A percentile compares a stretch with the other conserved stretches of the same genome.
phyloP scores from a whole-genome alignment of 2,113 vertebrate genomes.

The Vidua chalybeata region DNA sequence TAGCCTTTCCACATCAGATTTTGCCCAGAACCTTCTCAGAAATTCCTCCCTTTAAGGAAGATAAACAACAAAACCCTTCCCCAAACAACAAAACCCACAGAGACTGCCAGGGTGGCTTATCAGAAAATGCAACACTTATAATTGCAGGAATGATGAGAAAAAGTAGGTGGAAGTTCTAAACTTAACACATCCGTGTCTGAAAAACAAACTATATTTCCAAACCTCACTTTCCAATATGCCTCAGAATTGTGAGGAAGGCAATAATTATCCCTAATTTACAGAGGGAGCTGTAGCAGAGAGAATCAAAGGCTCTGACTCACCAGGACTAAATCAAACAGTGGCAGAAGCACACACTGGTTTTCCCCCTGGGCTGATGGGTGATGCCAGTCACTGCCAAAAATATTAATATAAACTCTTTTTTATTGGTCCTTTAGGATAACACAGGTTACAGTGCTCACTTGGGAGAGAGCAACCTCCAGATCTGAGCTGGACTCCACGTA shows the following conservation, averaged over 20 bases:
- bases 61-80: background rate
- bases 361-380: background rate
- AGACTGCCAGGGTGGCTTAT: background rate
- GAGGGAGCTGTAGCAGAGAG: background rate
- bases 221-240: background rate
- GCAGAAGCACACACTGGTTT: background rate
- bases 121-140: background rate
- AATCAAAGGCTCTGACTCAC: constrained; percentile 12
- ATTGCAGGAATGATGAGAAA: background rate
- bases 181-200: background rate
- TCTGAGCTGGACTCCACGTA: fast-evolving
- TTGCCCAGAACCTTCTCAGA: background rate
- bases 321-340: background rate
- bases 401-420: background rate
- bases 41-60: background rate
- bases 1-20: background rate
- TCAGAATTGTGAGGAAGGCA: background rate
- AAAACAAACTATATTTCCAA: constrained; percentile 6
- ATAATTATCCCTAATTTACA: background rate
- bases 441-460: background rate
- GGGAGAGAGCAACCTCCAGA: background rate
- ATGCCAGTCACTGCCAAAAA: background rate
- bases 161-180: background rate
- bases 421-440: background rate
- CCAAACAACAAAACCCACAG: background rate